These are phyloP conservation scores for Stenchaetothrips biformis DNA, from an alignment of 2,888 invertebrate genomes.

Conservation along the genomic window DNA sequence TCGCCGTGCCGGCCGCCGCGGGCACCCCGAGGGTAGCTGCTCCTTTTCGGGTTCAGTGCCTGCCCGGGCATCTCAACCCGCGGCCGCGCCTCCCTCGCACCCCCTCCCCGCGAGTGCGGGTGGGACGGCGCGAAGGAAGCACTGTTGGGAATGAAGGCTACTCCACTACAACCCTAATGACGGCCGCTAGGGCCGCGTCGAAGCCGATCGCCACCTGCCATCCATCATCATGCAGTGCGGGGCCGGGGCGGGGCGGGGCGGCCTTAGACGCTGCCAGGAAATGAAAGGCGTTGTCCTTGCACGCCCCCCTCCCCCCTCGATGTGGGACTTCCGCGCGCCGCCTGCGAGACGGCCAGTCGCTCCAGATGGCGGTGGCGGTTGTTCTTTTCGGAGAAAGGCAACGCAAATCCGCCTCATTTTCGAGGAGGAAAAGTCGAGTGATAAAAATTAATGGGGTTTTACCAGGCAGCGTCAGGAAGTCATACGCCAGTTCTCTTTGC, in stretches of 20 bases:
- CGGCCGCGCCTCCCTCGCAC: neutral
- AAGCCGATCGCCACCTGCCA: neutral
- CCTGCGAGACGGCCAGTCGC: too few relatives aligned
- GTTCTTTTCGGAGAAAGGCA: too few relatives aligned
- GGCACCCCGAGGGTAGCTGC: neutral
- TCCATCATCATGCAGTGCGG: neutral
- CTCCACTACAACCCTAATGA: neutral
- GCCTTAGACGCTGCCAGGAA: neutral
- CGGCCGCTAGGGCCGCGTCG: neutral
- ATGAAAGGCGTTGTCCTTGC: conserved; percentile 21
- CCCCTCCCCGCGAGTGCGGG: neutral
- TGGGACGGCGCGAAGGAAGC: neutral
- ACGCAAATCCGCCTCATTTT: too few relatives aligned
- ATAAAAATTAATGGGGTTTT: too few relatives aligned
- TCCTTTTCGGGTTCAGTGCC: too few relatives aligned
- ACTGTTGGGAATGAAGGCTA: too few relatives aligned
- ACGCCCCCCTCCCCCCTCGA: neutral
- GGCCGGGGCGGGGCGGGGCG: neutral
- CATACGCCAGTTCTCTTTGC: too few relatives aligned
- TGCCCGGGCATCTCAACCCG: too few relatives aligned
- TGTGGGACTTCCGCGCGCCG: too few relatives aligned
- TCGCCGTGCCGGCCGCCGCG: neutral
- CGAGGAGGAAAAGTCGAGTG: too few relatives aligned
- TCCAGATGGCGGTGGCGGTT: too few relatives aligned
- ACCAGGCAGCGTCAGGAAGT: too few relatives aligned